phyloP scores from a whole-genome alignment of 2,888 invertebrate species.

The Ctena decussata region DNA sequence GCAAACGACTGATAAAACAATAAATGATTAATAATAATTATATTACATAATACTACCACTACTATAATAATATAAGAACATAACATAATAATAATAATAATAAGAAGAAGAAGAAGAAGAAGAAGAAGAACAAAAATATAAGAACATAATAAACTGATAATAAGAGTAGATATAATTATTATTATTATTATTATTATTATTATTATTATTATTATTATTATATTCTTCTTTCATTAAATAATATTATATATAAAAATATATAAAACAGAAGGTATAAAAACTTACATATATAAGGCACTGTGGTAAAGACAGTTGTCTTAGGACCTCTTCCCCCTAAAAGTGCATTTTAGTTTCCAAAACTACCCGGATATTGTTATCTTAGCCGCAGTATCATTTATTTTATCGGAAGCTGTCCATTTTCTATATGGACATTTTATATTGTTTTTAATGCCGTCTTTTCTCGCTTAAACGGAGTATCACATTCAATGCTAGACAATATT shows the following conservation, averaged over 20 bases:
- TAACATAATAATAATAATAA: conserved; percentile 47
- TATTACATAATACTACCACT: too few relatives aligned
- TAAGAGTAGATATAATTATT: too few relatives aligned
- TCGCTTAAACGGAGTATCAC: not conserved
- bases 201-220: too few relatives aligned
- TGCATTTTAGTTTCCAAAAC: not conserved
- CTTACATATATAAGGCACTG: conserved; percentile 13
- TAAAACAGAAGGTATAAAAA: not conserved
- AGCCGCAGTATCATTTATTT: too few relatives aligned
- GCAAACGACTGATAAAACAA: not conserved
- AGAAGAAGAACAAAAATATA: conserved; percentile 28
- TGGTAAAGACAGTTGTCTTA: not conserved
- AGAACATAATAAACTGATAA: too few relatives aligned
- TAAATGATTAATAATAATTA: too few relatives aligned
- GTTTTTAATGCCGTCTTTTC: not conserved
- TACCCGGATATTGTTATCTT: conserved; percentile 15
- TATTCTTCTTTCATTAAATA: not conserved
- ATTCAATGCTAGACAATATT: too few relatives aligned
- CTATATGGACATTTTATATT: conserved; percentile 8
- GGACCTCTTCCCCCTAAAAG: not conserved
- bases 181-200: too few relatives aligned
- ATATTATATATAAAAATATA: conserved; percentile 16
- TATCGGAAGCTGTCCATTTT: conserved; percentile 11
- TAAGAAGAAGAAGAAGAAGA: too few relatives aligned
- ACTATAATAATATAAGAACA: conserved; percentile 17